A percentile compares a stretch with the other conserved stretches of the same genome.
phyloP scores from a whole-genome alignment of 2,113 vertebrate species.

The Carlito syrichta region DNA sequence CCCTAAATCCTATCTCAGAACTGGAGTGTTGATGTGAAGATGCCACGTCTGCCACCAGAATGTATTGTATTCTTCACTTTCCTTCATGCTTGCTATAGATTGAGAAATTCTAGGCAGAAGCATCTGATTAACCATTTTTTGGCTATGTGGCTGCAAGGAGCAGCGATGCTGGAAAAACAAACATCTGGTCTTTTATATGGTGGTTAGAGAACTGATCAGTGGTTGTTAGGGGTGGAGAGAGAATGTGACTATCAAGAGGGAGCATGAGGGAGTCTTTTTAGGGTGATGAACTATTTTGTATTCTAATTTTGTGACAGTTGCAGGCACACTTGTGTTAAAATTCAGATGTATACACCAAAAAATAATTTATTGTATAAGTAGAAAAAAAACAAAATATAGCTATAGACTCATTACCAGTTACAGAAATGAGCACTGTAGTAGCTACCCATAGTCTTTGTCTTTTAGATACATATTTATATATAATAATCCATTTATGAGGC shows the following conservation, averaged over 20 bases:
- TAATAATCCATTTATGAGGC: neutral
- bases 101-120: neutral
- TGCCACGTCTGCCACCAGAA: neutral
- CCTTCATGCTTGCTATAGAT: neutral
- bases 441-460: neutral
- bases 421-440: neutral
- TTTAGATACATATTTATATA: neutral
- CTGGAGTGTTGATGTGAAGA: neutral
- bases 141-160: neutral
- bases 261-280: neutral
- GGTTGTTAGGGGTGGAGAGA: neutral
- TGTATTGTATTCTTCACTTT: neutral
- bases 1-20: neutral
- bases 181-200: neutral
- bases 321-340: neutral
- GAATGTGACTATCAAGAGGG: neutral
- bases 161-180: neutral
- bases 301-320: neutral
- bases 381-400: neutral
- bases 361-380: neutral
- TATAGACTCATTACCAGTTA: neutral
- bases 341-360: neutral
- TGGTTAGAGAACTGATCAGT: neutral
- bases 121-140: neutral
- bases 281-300: neutral